Evolutionary conservation across 2,797 vertebrate species (phyloP).

Genomic region (Anomalospiza imberbis): DNA sequence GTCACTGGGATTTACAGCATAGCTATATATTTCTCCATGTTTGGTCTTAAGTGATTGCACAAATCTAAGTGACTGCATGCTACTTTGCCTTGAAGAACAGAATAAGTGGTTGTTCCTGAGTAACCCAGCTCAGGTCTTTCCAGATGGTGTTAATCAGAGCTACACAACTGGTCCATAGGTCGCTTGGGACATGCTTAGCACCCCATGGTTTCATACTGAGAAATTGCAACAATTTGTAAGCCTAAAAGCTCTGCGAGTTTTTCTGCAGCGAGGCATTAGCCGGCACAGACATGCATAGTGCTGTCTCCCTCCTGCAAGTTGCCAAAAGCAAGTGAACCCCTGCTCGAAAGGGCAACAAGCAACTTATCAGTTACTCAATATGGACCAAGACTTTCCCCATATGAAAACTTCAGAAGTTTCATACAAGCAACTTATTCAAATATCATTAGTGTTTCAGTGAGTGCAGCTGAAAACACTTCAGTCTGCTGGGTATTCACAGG

Average conservation of each 20-base stretch:
- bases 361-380: accelerated
- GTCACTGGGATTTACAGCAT: background rate
- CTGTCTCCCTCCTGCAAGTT: background rate
- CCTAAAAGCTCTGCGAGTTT: background rate
- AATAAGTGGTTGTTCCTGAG: background rate
- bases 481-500: background rate
- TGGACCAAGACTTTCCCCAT: background rate
- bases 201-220: background rate
- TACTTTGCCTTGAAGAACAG: background rate
- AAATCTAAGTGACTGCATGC: background rate
- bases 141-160: background rate
- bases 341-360: background rate
- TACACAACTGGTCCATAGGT: background rate
- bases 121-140: background rate
- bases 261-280: background rate
- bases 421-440: background rate
- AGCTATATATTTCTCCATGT: background rate
- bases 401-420: background rate
- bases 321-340: accelerated
- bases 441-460: background rate
- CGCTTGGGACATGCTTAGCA: background rate
- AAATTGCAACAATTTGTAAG: background rate
- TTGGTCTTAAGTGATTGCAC: background rate
- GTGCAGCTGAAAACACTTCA: background rate
- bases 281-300: accelerated